Evolutionary conservation across 2,797 vertebrate genomes (phyloP).

Genomic region (Chelonia mydas): DNA sequence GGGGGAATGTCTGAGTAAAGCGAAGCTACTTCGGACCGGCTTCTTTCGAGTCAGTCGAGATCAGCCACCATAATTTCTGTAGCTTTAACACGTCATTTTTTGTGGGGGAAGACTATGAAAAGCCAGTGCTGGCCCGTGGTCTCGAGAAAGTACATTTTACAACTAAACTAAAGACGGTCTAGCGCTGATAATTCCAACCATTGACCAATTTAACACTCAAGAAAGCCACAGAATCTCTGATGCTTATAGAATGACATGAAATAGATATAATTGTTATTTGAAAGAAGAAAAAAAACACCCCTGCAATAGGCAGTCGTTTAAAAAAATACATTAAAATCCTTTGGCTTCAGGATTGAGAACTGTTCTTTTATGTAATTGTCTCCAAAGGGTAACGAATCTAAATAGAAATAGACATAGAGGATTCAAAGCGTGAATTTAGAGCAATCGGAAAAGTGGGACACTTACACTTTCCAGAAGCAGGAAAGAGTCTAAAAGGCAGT

Average conservation of each 20-base stretch:
- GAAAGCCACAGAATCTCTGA: not conserved
- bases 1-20: not conserved
- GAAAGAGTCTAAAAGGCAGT: not conserved
- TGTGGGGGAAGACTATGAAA: not conserved
- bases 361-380: not conserved
- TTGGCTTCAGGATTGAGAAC: not conserved
- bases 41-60: not conserved
- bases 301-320: not conserved
- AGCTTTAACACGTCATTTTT: too few species aligned
- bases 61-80: not conserved
- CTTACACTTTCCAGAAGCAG: not conserved
- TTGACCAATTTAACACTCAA: not conserved
- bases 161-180: not conserved
- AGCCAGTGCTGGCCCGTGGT: not conserved
- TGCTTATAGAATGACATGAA: not conserved
- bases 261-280: not conserved
- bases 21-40: not conserved
- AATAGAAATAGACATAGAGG: not conserved
- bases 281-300: not conserved
- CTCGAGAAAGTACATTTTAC: not conserved
- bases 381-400: not conserved
- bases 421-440: not conserved
- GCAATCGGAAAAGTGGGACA: not conserved
- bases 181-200: not conserved
- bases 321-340: not conserved